A percentile compares a stretch with the other conserved stretches of the same genome.
phyloP scores from a whole-genome alignment of 2,113 vertebrate genomes.

The Octodon degus region DNA sequence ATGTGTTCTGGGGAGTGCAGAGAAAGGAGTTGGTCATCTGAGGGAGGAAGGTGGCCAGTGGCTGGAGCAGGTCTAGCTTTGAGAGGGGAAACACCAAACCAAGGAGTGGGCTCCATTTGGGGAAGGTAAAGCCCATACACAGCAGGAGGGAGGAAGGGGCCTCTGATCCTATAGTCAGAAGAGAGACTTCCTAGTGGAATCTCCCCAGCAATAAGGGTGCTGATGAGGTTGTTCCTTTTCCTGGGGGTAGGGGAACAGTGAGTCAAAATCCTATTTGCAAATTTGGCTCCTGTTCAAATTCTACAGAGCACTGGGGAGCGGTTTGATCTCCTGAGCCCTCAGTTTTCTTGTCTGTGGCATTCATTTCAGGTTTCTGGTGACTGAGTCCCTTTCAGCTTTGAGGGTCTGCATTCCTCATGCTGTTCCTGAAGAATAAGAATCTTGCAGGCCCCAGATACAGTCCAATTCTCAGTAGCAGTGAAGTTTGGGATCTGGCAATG shows the following conservation, averaged over 20 bases:
- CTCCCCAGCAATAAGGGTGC: too few species aligned
- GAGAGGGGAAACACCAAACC: not conserved
- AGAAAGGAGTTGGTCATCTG: not conserved
- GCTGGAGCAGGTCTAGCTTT: not conserved
- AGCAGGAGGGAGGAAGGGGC: not conserved
- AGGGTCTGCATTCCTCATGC: not conserved
- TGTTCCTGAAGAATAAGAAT: not conserved
- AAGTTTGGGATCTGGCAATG: not conserved
- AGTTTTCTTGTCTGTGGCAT: not conserved
- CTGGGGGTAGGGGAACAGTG: accelerated
- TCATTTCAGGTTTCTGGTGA: not conserved
- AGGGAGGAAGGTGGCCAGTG: not conserved
- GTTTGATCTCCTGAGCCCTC: not conserved
- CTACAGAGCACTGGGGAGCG: not conserved
- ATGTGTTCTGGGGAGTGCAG: not conserved
- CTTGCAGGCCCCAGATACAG: not conserved
- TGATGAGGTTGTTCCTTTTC: not conserved
- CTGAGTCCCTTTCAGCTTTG: not conserved
- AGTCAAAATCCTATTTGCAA: not conserved
- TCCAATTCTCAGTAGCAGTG: not conserved
- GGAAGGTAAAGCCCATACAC: not conserved
- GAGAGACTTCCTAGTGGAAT: not conserved
- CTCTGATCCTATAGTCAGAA: not conserved
- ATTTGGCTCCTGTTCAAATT: not conserved
- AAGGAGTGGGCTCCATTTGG: not conserved